A percentile compares a stretch with the other conserved stretches of the same genome.
Conservation (phyloP, 1,140 invertebrate genomes). For the Drusus annulatus region DNA sequence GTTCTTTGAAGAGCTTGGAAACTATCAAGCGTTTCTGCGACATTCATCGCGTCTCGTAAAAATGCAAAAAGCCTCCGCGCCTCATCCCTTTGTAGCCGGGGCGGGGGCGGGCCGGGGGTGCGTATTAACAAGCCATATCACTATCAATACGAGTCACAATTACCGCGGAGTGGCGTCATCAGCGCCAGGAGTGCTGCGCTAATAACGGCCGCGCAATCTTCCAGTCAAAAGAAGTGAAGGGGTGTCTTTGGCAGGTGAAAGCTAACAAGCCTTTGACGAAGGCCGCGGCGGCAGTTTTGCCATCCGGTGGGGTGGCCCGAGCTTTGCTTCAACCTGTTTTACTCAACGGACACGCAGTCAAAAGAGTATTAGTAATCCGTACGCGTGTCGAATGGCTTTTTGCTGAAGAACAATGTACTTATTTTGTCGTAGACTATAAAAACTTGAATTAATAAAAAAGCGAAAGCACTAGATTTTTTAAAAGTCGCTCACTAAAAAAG, state of each 20-base stretch:
- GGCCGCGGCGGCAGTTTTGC: constrained; percentile 13
- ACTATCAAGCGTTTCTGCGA: constrained; percentile 1
- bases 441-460: too few species aligned
- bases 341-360: too few species aligned
- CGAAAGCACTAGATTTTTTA: too few species aligned
- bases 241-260: constrained; percentile 50
- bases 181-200: constrained; percentile 24
- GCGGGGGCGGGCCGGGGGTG: not conserved
- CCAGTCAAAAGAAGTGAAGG: constrained; percentile 47
- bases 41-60: constrained; percentile 7
- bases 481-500: too few species aligned
- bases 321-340: too few species aligned
- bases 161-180: constrained; percentile 43
- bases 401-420: too few species aligned
- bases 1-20: constrained; percentile 30
- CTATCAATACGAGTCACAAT: constrained; percentile 43
- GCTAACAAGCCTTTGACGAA: constrained; percentile 51
- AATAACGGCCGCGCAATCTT: constrained; percentile 51
- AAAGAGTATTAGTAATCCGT: too few species aligned
- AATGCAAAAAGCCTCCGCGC: constrained; percentile 5
- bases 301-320: too few species aligned
- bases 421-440: too few species aligned
- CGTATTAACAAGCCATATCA: constrained; percentile 46
- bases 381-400: too few species aligned
- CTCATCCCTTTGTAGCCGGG: constrained; percentile 9